Conservation (phyloP, 2,113 vertebrate genomes). For the Coptodon bakossiorum region DNA sequence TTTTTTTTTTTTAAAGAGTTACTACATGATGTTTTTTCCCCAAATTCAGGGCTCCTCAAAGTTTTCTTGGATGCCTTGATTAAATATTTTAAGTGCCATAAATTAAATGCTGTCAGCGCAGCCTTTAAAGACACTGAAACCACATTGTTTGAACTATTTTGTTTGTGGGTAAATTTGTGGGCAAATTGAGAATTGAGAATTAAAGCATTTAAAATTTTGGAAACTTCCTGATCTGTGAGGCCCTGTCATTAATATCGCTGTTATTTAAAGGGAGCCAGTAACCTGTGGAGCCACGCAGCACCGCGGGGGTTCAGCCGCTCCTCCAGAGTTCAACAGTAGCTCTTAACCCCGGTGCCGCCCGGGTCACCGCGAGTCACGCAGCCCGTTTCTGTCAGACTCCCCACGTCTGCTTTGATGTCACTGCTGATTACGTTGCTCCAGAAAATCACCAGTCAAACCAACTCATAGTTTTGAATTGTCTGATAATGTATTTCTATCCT, state of each 20-base stretch:
- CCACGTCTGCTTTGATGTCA: constrained; percentile 51
- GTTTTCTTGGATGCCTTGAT: neutral
- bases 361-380: constrained; percentile 44
- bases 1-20: neutral
- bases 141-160: neutral
- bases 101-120: neutral
- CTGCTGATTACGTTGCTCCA: neutral
- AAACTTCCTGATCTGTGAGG: neutral
- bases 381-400: constrained; percentile 6
- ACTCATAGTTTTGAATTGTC: neutral
- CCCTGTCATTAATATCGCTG: neutral
- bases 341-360: constrained; percentile 44
- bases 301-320: constrained; percentile 18
- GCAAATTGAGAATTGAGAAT: neutral
- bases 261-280: constrained; percentile 31
- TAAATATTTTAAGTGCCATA: neutral
- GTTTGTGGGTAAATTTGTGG: neutral
- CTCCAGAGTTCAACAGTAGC: constrained; percentile 51
- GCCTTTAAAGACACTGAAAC: neutral
- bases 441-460: neutral
- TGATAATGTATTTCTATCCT: neutral
- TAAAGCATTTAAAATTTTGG: neutral
- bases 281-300: neutral
- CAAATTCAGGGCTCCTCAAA: neutral
- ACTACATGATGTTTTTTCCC: neutral